Evolutionary conservation across 2,888 invertebrate genomes (phyloP).

Genomic region (Tetranychus truncatus): DNA sequence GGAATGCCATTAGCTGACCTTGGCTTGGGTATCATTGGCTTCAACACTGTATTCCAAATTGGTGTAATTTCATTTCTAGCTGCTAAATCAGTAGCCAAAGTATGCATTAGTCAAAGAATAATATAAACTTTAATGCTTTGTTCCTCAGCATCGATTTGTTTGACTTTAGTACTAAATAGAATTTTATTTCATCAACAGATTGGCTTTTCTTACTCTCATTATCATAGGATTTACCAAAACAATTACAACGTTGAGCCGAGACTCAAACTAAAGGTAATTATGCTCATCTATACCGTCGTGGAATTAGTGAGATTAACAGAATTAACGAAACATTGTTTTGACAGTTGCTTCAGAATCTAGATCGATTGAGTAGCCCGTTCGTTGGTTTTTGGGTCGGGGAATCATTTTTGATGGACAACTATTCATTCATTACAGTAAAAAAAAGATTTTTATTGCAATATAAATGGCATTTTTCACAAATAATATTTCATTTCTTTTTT

Average conservation of each 20-base stretch:
- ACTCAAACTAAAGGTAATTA: neutral
- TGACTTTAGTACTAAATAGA: neutral
- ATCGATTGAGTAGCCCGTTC: neutral
- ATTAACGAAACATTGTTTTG: neutral
- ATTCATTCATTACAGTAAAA: neutral
- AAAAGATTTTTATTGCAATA: too few species aligned
- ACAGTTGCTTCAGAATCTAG: neutral
- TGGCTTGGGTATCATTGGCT: neutral
- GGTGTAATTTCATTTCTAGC: neutral
- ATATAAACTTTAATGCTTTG: neutral
- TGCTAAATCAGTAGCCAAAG: neutral
- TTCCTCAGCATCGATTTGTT: too few species aligned
- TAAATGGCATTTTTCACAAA: too few species aligned
- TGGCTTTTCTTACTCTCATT: neutral
- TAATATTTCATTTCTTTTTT: neutral
- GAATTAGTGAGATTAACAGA: neutral
- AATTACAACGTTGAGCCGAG: neutral
- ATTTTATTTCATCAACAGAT: neutral
- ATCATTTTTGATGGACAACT: neutral
- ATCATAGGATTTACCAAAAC: neutral
- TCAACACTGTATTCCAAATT: neutral
- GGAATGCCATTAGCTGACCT: neutral
- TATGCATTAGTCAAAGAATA: too few species aligned
- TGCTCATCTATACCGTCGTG: neutral
- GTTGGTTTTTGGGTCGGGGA: neutral